Conservation (phyloP, 2,888 invertebrate genomes). For the Stratiomys singularior region DNA sequence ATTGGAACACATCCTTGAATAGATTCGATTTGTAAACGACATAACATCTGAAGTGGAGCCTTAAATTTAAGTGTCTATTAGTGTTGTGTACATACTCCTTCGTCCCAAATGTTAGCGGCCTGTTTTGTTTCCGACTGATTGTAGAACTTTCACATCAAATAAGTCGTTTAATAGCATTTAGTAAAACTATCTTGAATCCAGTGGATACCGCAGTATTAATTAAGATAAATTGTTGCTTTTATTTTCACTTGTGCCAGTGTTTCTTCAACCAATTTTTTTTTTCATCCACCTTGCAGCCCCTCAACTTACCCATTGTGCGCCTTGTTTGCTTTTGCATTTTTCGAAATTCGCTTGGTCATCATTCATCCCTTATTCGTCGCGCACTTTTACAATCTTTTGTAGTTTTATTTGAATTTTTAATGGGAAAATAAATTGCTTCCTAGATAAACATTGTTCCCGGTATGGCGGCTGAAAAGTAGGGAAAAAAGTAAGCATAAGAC, state of each 20-base stretch:
- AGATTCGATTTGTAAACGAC: too few species aligned
- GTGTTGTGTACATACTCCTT: too few species aligned
- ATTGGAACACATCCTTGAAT: too few species aligned
- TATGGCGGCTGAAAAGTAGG: slow-evolving; percentile 20
- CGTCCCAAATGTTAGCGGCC: too few species aligned
- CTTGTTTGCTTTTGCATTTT: slow-evolving; percentile 30
- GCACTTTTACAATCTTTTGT: slow-evolving; percentile 29
- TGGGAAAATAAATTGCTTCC: slow-evolving; percentile 49
- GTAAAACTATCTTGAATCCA: too few species aligned
- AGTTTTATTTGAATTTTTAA: slow-evolving; percentile 46
- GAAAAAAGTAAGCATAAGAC: slow-evolving; percentile 21
- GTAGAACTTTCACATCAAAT: too few species aligned
- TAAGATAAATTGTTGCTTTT: slow-evolving; percentile 39
- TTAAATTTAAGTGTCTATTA: too few species aligned
- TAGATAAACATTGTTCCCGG: slow-evolving; percentile 47
- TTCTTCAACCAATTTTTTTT: slow-evolving; percentile 11
- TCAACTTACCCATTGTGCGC: slow-evolving; percentile 22
- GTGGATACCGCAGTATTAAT: neutral
- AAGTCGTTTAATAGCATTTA: too few species aligned
- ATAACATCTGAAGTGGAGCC: too few species aligned
- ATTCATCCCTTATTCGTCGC: slow-evolving; percentile 14
- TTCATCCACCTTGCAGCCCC: neutral
- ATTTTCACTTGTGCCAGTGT: slow-evolving; percentile 1
- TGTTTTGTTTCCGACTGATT: too few species aligned
- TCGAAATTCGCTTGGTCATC: slow-evolving; percentile 14